These are phyloP conservation scores for Drosophila cracens DNA, from an alignment of 2,888 invertebrate genomes.

Conservation along the genomic window DNA sequence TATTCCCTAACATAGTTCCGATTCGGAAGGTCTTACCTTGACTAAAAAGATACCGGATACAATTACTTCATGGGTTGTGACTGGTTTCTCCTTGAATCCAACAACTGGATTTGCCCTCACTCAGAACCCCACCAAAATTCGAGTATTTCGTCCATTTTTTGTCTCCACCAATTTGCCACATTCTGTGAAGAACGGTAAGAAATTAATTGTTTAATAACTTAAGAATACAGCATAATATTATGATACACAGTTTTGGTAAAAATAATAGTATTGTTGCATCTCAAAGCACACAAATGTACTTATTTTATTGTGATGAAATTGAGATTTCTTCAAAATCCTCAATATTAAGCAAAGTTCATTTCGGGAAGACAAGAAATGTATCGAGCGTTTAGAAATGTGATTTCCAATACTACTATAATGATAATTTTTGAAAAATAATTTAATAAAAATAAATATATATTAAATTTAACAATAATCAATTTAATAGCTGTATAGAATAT, in stretches of 20 bases:
- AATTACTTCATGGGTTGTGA: slow-evolving; percentile 93
- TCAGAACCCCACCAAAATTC: slow-evolving; percentile 88
- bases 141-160: slow-evolving; percentile 93
- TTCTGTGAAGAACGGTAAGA: slow-evolving; percentile 94
- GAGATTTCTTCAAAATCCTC: not conserved
- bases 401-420: not conserved
- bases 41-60: slow-evolving; percentile 90
- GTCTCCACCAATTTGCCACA: slow-evolving; percentile 95
- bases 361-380: not conserved
- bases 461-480: not conserved
- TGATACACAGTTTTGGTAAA: not conserved
- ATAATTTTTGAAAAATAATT: not conserved
- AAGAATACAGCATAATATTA: not conserved
- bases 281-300: not conserved
- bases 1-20: slow-evolving; percentile 57
- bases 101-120: slow-evolving; percentile 91
- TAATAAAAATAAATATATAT: not conserved
- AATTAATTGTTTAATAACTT: not conserved
- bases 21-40: slow-evolving; percentile 67
- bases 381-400: too few species aligned
- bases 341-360: not conserved
- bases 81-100: slow-evolving; percentile 92
- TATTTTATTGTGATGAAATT: not conserved
- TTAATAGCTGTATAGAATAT: not conserved
- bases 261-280: not conserved